Conservation (phyloP, 2,113 vertebrate genomes). For the Sclerurus mexicanus region DNA sequence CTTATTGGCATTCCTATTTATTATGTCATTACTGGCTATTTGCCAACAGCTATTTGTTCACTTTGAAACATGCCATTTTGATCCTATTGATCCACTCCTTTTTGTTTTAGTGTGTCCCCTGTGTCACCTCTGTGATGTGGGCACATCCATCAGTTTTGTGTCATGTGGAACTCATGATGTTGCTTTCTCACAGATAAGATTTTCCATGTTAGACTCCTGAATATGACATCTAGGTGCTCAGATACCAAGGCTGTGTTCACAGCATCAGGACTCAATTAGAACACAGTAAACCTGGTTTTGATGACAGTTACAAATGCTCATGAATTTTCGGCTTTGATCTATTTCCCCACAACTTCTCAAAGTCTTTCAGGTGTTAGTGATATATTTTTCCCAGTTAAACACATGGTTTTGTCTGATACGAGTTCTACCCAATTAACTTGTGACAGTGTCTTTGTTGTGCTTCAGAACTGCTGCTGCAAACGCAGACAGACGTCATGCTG, state of each 20-base stretch:
- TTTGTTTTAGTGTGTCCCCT: conserved; percentile 41
- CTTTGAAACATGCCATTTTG: conserved; percentile 27
- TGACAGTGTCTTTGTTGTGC: background rate
- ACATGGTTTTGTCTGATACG: background rate
- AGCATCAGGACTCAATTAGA: background rate
- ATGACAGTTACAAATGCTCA: background rate
- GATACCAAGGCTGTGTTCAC: background rate
- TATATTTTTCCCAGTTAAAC: background rate
- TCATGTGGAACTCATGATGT: conserved; percentile 19
- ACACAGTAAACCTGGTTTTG: background rate
- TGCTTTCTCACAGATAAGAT: conserved; percentile 31
- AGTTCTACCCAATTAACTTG: background rate
- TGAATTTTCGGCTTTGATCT: conserved; percentile 6
- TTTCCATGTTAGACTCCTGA: conserved; percentile 31
- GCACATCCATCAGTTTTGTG: background rate
- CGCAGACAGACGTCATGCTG: rapidly evolving
- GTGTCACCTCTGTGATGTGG: conserved; percentile 37
- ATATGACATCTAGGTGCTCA: background rate
- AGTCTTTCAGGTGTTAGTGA: background rate
- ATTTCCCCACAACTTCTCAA: background rate
- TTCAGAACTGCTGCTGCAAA: background rate
- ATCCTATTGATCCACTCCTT: conserved; percentile 50
- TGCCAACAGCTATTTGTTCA: conserved; percentile 27
- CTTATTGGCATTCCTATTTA: background rate
- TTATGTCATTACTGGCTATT: background rate